phyloP scores from a whole-genome alignment of 2,888 invertebrate genomes.

The Crepidodera aurea region DNA sequence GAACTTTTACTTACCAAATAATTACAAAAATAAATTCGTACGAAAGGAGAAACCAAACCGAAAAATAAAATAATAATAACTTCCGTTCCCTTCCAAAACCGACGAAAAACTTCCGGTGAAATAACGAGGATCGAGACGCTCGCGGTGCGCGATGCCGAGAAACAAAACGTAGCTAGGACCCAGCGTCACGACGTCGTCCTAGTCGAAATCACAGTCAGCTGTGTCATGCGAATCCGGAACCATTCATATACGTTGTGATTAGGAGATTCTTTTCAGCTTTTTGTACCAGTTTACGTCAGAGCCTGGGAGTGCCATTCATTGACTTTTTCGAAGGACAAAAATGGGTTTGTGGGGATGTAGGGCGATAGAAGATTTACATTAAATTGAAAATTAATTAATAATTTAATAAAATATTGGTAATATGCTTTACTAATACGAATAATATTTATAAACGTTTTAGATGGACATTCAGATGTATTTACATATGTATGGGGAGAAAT shows the following conservation, averaged over 20 bases:
- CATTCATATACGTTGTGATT: slow-evolving; percentile 39
- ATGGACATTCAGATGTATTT: no score
- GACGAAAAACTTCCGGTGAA: slow-evolving; percentile 1
- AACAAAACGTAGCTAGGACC: background rate
- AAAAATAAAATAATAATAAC: background rate
- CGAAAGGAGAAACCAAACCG: background rate
- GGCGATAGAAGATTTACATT: slow-evolving; percentile 9
- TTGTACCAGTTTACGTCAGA: slow-evolving; percentile 33
- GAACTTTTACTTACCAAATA: slow-evolving; percentile 1
- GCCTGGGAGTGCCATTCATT: slow-evolving; percentile 30
- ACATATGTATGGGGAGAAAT: no score
- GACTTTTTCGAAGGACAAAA: background rate
- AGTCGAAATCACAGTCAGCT: slow-evolving; percentile 22
- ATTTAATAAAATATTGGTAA: no score
- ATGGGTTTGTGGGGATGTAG: background rate
- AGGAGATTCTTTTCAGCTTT: background rate
- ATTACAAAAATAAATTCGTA: background rate
- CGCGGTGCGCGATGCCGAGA: slow-evolving; percentile 12
- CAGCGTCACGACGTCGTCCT: slow-evolving; percentile 24
- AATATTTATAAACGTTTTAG: no score
- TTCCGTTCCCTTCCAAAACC: slow-evolving; percentile 3
- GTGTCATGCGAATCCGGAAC: slow-evolving; percentile 37
- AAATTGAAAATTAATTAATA: no score
- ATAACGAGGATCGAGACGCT: slow-evolving; percentile 11
- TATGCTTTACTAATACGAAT: no score